A percentile compares a stretch with the other conserved stretches of the same genome.
These are phyloP conservation scores for Trichonephila clavipes DNA, from an alignment of 1,140 invertebrate species.

Conservation along the genomic window DNA sequence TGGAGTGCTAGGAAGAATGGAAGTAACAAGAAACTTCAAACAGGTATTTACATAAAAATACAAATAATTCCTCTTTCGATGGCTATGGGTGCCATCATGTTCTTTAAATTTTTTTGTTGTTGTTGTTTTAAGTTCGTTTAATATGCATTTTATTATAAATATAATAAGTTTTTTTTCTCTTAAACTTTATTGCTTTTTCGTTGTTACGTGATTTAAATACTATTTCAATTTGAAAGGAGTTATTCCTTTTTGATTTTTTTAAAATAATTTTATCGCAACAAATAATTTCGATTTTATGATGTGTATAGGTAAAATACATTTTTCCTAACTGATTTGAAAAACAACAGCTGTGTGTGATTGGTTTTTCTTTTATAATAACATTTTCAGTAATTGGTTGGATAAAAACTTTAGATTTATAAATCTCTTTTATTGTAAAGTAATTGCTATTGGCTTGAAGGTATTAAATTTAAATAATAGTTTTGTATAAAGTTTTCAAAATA, in stretches of 20 bases:
- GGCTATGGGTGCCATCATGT: not conserved
- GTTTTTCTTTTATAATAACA: too few relatives aligned
- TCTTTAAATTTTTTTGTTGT: not conserved
- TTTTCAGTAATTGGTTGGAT: too few relatives aligned
- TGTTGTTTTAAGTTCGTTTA: not conserved
- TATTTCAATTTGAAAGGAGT: not conserved
- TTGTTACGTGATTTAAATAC: not conserved
- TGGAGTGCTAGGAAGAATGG: conserved; percentile 1
- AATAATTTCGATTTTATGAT: too few relatives aligned
- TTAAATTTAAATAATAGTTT: too few relatives aligned
- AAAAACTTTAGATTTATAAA: too few relatives aligned
- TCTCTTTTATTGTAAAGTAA: too few relatives aligned
- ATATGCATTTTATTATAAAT: conserved; percentile 16
- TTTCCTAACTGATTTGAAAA: too few relatives aligned
- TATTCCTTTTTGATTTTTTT: not conserved
- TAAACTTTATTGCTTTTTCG: not conserved
- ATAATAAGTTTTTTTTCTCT: not conserved
- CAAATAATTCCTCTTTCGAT: not conserved
- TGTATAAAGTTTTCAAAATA: too few relatives aligned
- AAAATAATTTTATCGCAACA: too few relatives aligned
- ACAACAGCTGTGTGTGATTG: too few relatives aligned
- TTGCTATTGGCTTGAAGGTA: too few relatives aligned
- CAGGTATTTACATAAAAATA: not conserved
- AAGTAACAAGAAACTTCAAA: not conserved
- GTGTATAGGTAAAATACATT: too few relatives aligned